These are phyloP conservation scores for Parazoanthus atlanticus DNA, from an alignment of 92 coral and sea anemone genomes.

Conservation along the genomic window DNA sequence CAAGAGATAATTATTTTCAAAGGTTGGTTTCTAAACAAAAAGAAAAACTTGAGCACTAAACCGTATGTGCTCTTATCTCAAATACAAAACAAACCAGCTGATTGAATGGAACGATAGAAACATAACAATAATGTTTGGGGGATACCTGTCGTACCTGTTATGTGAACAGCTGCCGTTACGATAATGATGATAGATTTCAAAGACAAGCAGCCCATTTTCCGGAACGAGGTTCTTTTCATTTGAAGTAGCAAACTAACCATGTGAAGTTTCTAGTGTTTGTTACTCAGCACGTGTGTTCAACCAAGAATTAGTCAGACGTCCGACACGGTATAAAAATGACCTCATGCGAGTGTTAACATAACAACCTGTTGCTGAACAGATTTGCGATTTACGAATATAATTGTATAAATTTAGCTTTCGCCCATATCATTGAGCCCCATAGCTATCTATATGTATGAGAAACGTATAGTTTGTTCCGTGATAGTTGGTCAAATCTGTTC, in stretches of 20 bases:
- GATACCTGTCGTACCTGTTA: slow-evolving; percentile 39
- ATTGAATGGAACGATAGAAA: background rate
- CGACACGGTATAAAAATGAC: background rate
- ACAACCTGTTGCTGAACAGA: slow-evolving; percentile 22
- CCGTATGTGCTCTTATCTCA: background rate
- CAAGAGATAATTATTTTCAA: background rate
- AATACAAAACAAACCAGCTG: slow-evolving; percentile 3
- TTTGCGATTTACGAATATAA: background rate
- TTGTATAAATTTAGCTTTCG: background rate
- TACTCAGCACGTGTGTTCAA: background rate
- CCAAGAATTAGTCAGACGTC: background rate
- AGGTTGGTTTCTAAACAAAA: background rate
- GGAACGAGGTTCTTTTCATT: background rate
- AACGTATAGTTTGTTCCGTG: too few relatives aligned
- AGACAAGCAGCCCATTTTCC: slow-evolving; percentile 5
- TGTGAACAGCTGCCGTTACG: background rate
- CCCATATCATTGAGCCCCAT: background rate
- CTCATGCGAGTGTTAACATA: slow-evolving; percentile 7
- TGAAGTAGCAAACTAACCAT: background rate
- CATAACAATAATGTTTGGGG: background rate
- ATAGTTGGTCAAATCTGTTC: too few relatives aligned
- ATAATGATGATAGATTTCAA: background rate
- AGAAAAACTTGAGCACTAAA: background rate
- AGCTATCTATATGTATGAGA: too few relatives aligned
- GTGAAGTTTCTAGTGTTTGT: background rate